Evolutionary conservation across 2,888 invertebrate species (phyloP).

Genomic region (Ornithoptera priamus): DNA sequence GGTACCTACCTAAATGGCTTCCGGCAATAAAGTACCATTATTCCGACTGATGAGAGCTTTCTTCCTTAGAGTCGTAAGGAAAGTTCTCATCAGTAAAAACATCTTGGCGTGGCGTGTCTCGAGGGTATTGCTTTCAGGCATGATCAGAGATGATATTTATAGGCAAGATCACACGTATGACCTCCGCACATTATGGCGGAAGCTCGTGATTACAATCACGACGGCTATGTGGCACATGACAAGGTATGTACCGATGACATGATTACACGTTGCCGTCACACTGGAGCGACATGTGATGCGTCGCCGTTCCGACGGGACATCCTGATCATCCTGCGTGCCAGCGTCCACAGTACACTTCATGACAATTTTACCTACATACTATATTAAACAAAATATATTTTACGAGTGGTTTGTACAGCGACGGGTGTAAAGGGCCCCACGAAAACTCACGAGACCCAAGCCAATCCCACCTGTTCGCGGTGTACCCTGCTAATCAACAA

Average conservation of each 20-base stretch:
- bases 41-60: background rate
- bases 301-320: conserved; percentile 69
- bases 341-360: conserved; percentile 60
- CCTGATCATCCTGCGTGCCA: conserved; percentile 73
- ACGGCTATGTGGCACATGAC: background rate
- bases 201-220: conserved; percentile 14
- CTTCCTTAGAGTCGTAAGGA: background rate
- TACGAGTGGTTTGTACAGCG: background rate
- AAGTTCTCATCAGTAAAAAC: background rate
- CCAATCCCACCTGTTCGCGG: too few relatives aligned
- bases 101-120: background rate
- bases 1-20: too few relatives aligned
- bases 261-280: conserved; percentile 67
- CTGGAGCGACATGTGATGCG: conserved; percentile 45
- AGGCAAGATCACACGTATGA: conserved; percentile 3
- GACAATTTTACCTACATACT: conserved; percentile 34
- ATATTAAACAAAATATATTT: conserved; percentile 2
- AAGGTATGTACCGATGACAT: conserved; percentile 51
- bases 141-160: background rate
- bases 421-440: too few relatives aligned
- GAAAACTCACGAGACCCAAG: too few relatives aligned
- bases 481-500: too few relatives aligned
- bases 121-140: background rate
- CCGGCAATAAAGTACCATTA: too few relatives aligned
- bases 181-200: background rate